Percentiles rank a stretch among this genome's conserved stretches.
phyloP scores from a whole-genome alignment of 2,888 invertebrate genomes.

The Caenorhabditis doughertyi region DNA sequence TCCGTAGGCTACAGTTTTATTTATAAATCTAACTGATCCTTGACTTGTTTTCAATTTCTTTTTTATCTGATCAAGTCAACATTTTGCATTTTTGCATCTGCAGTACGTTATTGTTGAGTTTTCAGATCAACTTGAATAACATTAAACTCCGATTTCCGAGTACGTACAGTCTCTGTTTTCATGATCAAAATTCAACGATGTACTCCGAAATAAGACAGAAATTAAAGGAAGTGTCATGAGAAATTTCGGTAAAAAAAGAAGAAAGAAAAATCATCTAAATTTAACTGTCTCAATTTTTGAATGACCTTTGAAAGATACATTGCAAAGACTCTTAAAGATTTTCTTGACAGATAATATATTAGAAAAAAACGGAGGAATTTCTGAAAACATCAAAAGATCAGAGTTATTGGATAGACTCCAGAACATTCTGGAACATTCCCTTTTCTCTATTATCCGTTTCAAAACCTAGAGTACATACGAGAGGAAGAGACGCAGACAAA shows the following conservation, averaged over 20 bases:
- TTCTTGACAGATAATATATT: slow-evolving; percentile 19
- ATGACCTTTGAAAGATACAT: slow-evolving; percentile 25
- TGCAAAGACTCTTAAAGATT: slow-evolving; percentile 2
- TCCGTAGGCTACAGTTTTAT: too few relatives aligned
- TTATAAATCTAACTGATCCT: too few relatives aligned
- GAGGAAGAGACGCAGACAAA: slow-evolving; percentile 43
- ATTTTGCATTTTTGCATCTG: neutral
- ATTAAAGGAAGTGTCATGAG: too few relatives aligned
- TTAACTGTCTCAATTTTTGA: neutral
- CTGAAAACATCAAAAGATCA: slow-evolving; percentile 24
- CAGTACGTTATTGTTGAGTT: neutral
- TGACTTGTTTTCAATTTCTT: neutral
- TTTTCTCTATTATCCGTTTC: neutral
- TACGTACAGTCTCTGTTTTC: neutral
- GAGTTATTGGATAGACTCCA: neutral
- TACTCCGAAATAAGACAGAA: too few relatives aligned
- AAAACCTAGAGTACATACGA: neutral
- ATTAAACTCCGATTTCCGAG: too few relatives aligned
- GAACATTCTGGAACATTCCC: slow-evolving; percentile 23
- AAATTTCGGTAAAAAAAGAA: slow-evolving; percentile 4
- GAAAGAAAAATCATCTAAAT: neutral
- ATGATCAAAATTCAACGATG: too few relatives aligned
- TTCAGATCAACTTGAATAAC: too few relatives aligned
- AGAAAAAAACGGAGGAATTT: neutral
- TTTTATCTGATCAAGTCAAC: neutral